phyloP scores from a whole-genome alignment of 2,113 vertebrate species.

The Etia nguti region DNA sequence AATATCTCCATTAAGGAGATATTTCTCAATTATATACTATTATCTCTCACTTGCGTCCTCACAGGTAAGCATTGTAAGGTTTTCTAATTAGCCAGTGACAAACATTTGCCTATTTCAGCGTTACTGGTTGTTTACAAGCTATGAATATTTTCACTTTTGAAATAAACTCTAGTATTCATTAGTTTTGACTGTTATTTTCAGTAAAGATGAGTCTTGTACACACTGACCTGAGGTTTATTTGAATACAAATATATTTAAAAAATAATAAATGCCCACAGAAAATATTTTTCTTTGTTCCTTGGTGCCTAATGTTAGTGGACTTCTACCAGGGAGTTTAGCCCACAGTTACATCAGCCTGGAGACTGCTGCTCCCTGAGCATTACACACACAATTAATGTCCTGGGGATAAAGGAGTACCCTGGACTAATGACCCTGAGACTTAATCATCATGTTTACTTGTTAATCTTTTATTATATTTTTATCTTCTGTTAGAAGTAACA shows the following conservation, averaged over 20 bases:
- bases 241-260: neutral
- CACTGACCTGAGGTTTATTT: neutral
- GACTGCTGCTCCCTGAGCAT: neutral
- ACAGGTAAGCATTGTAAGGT: neutral
- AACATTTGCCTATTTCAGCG: neutral
- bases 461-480: neutral
- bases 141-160: neutral
- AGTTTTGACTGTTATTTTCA: neutral
- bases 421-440: constrained; percentile 47
- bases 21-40: neutral
- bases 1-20: neutral
- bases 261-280: neutral
- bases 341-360: neutral
- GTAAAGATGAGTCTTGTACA: neutral
- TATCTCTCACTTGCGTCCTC: neutral
- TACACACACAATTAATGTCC: constrained; percentile 2
- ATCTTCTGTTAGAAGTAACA: neutral
- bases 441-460: constrained; percentile 47
- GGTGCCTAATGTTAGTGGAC: neutral
- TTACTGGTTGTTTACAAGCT: neutral
- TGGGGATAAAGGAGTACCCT: neutral
- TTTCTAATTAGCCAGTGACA: neutral
- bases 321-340: neutral
- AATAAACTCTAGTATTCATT: neutral
- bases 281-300: neutral